phyloP scores from a whole-genome alignment of 2,797 vertebrate species.

The Melanotaenia nigrans region DNA sequence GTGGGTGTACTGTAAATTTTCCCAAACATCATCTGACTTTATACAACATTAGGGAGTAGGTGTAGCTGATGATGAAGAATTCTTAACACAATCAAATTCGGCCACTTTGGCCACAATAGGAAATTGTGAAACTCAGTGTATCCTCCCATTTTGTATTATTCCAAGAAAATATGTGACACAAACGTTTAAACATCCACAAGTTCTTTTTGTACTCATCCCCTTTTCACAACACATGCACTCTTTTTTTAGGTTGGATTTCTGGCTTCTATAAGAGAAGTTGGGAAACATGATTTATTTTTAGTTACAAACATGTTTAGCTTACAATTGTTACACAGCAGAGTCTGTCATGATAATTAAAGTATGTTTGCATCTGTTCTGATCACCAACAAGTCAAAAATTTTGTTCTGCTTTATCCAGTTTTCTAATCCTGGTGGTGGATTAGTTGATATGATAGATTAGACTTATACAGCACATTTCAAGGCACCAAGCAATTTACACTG shows the following conservation, averaged over 20 bases:
- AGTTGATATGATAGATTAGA: no score
- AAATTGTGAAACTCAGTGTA: background rate
- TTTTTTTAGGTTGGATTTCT: background rate
- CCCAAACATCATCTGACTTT: background rate
- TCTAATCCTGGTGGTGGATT: no score
- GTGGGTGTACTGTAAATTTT: background rate
- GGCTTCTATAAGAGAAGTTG: background rate
- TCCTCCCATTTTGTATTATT: background rate
- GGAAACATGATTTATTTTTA: background rate
- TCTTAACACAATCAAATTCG: background rate
- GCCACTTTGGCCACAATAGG: background rate
- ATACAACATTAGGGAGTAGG: background rate
- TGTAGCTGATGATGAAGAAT: conserved; percentile 4
- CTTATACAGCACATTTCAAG: no score
- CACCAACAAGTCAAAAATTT: no score
- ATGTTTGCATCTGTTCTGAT: no score
- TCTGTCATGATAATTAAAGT: background rate
- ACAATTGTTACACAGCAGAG: background rate
- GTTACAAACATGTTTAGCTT: background rate
- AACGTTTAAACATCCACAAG: background rate
- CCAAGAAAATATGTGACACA: no score
- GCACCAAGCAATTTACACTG: no score
- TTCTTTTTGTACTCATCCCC: background rate
- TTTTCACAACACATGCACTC: background rate
- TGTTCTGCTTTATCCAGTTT: no score